Evolutionary conservation across 2,888 invertebrate species (phyloP).

Genomic region (Anodontia alba): DNA sequence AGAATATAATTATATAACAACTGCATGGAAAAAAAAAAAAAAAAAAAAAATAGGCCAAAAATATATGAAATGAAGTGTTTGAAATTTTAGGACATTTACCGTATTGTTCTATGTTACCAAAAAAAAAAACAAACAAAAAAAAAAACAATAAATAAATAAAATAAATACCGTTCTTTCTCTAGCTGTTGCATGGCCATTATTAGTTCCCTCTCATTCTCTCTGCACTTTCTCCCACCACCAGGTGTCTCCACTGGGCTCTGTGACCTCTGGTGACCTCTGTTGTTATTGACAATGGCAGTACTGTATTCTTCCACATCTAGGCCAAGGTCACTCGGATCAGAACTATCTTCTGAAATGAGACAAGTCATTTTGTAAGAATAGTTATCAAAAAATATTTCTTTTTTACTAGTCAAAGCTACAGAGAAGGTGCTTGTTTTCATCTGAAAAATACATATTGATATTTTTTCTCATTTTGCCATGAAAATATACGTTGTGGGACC

Average conservation of each 20-base stretch:
- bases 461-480: no score
- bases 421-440: neutral
- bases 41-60: no score
- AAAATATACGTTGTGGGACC: no score
- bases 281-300: constrained; percentile 24
- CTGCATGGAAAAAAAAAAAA: no score
- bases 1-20: no score
- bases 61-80: no score
- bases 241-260: constrained; percentile 42
- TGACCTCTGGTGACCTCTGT: constrained; percentile 29
- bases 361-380: no score
- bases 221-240: constrained; percentile 26
- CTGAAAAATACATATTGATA: no score
- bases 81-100: no score
- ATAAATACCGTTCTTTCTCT: constrained; percentile 73
- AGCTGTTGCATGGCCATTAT: constrained; percentile 66
- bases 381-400: neutral
- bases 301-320: constrained; percentile 20
- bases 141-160: no score
- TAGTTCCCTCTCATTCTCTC: constrained; percentile 53
- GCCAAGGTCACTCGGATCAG: constrained; percentile 52
- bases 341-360: constrained; percentile 54
- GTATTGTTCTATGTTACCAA: no score
- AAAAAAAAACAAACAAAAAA: no score
- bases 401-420: neutral